Base-by-base conservation (phyloP, 2,888 invertebrate species). In the Serrognathus titanus region DNA sequence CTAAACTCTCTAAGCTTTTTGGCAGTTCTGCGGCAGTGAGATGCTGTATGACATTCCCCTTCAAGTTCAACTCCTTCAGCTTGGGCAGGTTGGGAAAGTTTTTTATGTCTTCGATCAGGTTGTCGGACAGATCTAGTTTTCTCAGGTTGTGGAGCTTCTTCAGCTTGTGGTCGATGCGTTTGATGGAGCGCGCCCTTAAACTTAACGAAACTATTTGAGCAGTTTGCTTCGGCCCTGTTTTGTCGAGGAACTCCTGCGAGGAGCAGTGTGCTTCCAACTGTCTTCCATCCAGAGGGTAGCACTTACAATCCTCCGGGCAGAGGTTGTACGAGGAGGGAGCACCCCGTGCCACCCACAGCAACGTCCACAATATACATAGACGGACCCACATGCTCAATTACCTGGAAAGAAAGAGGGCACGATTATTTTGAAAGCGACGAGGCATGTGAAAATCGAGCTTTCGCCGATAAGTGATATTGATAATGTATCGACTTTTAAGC, bases 201-300 rank as follows among this genome's bases (percentile, higher is more conserved):
- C 66, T 68, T 20, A 78, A 60, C n/a, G 64, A 66, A 36, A 60
- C 66, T 43, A 78, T 67, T 8, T 59, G 62, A 24, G 66, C 63
- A 47, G 68, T 65, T 56, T 74, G 71, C 60, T 74, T 74, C 9
- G 57, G 56, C 31, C 69, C 64, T 11, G 66, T 59, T 62, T 83
- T 93, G 77, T 91, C 88, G 8, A 92, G 85, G 46, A 91, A 90
- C 62, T 88, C 86, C 68, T 92, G 88, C 52, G 84, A 79, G 55
- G 84, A 82, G 71, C 85, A 86, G 59, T 83, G 82, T 35, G 83
- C 81, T 59, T 89, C 81, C 37, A 89, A 85, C 63, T 87, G 85
- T 48, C 84, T 80, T 71, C 88, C 88, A n/a, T 86, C 84, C 13
- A 85, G 83, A 37, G 82, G 80, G 60, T 82, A 82, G 69, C 86